Base-by-base conservation (phyloP, 2,113 vertebrate species). In the Ptychochromis oligacanthus region DNA sequence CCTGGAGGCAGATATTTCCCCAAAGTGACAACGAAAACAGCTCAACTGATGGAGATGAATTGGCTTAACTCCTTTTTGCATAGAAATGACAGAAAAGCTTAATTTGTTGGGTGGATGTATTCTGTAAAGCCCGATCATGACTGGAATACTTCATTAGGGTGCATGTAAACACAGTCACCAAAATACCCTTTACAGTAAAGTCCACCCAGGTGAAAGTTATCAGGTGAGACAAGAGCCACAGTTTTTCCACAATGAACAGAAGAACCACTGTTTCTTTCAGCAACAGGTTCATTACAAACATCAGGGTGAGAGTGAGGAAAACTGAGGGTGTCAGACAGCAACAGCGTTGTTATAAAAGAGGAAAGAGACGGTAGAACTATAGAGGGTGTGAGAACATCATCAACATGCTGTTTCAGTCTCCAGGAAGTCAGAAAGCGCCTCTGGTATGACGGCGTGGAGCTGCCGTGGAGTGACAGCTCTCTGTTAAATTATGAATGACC, bases 381-480 rank as follows among this genome's bases (percentile, higher is more conserved):
- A 24, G 80, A 60, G 55, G 49, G 67, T 34, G 6, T 22, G 58
- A 61, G 62, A 43, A 1, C 17, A 8, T 60, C 26, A 22, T 74
- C 74, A 46, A 43, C 87, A 88, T 85, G 86, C 86, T 79, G 87
- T 40, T 46, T 34, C 85, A 79, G 89, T 57, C 38, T 12, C 61
- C 81, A 83, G 67, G 40, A 70, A 15, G 79, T 46, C 17, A 31
- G 2, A 17, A 36, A 26, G 24, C 4, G 11, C 55, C 34, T 58
- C 22, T 28, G 52, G 20, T 72, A 17, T n/a, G 46, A 28, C 4
- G 67, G 46, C 11, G 26, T 34, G 67, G 12, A 26, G 65, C 46
- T 3, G 46, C 17, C 18, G 20, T 7, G 52, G 46, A 12, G 67
- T 54, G 46, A 72, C 46, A 18, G 46, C 67, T 54, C 2, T 12